Evolutionary conservation across 2,888 invertebrate genomes (phyloP).

Genomic region (Myathropa florea): DNA sequence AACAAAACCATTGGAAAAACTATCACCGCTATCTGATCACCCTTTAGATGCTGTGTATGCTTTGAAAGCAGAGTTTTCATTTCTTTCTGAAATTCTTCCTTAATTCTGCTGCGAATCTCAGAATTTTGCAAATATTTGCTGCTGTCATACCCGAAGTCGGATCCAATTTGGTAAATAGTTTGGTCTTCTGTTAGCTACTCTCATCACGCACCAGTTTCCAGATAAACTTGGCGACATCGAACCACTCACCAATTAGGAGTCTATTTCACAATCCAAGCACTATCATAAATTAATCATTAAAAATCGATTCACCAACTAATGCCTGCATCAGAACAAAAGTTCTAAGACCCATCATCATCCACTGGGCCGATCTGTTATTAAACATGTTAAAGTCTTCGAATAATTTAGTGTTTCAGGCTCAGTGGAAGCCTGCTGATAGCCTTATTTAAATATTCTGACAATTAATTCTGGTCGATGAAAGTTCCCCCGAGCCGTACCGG

Average conservation of each 20-base stretch:
- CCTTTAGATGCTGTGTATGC: too few relatives aligned
- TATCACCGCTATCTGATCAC: too few relatives aligned
- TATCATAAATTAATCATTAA: neutral
- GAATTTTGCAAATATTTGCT: too few relatives aligned
- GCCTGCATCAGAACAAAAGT: neutral
- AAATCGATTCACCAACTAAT: neutral
- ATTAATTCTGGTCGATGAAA: neutral
- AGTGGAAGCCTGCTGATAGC: conserved; percentile 2
- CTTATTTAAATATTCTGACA: conserved; percentile 8
- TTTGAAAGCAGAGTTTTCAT: too few relatives aligned
- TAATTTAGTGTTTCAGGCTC: neutral
- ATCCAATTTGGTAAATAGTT: too few relatives aligned
- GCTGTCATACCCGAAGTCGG: too few relatives aligned
- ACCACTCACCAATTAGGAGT: neutral
- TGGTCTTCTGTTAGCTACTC: too few relatives aligned
- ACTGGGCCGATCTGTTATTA: neutral
- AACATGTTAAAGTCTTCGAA: neutral
- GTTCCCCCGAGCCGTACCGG: neutral
- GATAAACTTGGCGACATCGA: neutral
- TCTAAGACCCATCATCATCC: neutral
- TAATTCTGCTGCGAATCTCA: too few relatives aligned
- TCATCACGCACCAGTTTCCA: too few relatives aligned
- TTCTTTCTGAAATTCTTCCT: too few relatives aligned
- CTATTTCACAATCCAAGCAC: neutral
- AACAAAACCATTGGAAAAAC: too few relatives aligned